These are phyloP conservation scores for Podarcis siculus DNA, from an alignment of 2,797 vertebrate genomes.

Conservation along the genomic window DNA sequence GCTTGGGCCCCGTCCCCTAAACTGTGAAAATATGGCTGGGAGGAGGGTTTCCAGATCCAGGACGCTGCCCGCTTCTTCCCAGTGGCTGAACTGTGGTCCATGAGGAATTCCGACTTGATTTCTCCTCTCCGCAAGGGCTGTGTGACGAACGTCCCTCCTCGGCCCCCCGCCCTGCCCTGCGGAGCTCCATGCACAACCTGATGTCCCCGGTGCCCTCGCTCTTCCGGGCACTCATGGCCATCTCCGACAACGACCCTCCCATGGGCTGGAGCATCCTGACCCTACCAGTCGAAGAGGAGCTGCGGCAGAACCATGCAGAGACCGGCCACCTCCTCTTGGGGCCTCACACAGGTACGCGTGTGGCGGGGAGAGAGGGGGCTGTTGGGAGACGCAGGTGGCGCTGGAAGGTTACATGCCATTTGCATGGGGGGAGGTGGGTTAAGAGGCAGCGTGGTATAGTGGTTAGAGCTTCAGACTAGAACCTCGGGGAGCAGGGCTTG, in stretches of 20 bases:
- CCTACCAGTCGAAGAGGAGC: neutral
- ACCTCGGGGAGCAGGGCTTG: too few species aligned
- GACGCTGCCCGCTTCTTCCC: neutral
- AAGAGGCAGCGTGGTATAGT: too few species aligned
- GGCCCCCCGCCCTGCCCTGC: neutral
- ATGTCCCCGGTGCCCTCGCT: slow-evolving; percentile 52
- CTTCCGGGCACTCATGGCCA: slow-evolving; percentile 51
- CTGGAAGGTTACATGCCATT: neutral
- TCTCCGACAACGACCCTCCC: slow-evolving; percentile 46
- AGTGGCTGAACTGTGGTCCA: too few species aligned
- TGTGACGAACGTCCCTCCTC: neutral
- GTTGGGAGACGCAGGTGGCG: too few species aligned
- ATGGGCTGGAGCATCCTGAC: slow-evolving; percentile 48
- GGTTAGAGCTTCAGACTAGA: too few species aligned
- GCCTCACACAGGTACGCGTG: slow-evolving; percentile 10
- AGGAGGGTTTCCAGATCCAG: neutral
- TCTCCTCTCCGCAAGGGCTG: neutral
- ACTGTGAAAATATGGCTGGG: too few species aligned
- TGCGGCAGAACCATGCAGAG: slow-evolving; percentile 9
- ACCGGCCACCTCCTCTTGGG: slow-evolving; percentile 19
- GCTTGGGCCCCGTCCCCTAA: too few species aligned
- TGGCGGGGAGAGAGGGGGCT: neutral
- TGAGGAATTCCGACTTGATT: neutral
- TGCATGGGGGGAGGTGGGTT: too few species aligned
- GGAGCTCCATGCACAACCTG: slow-evolving; percentile 49